A percentile compares a stretch with the other conserved stretches of the same genome.
phyloP scores from a whole-genome alignment of 92 coral and sea anemone species.

The Parazoanthus atlanticus region DNA sequence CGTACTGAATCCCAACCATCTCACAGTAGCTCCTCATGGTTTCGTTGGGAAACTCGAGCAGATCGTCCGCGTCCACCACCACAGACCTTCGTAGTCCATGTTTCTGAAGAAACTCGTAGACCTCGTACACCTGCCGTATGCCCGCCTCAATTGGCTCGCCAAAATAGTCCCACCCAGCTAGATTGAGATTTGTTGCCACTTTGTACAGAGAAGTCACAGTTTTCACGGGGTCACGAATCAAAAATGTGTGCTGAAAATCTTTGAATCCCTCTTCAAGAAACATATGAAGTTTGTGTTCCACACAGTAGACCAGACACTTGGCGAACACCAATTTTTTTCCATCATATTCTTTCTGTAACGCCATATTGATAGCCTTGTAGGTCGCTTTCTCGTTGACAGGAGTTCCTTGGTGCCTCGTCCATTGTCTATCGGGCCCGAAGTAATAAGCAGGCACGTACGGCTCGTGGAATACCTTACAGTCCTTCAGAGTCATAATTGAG shows the following conservation, averaged over 20 bases:
- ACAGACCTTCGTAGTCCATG: slow-evolving; percentile 65
- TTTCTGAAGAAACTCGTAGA: slow-evolving; percentile 68
- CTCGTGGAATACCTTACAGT: slow-evolving; percentile 84
- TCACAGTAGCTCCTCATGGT: slow-evolving; percentile 82
- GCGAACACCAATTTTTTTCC: slow-evolving; percentile 81
- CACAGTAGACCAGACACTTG: slow-evolving; percentile 85
- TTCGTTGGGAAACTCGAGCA: slow-evolving; percentile 72
- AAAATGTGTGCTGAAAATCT: slow-evolving; percentile 73
- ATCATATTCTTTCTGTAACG: slow-evolving; percentile 75
- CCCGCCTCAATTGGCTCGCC: slow-evolving; percentile 87
- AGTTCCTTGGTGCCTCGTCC: slow-evolving; percentile 59
- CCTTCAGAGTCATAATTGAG: slow-evolving; percentile 78
- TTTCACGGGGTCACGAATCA: slow-evolving; percentile 80
- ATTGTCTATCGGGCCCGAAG: slow-evolving; percentile 84
- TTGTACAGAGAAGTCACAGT: slow-evolving; percentile 76
- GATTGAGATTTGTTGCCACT: slow-evolving; percentile 77
- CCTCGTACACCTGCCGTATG: slow-evolving; percentile 80
- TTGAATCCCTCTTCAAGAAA: slow-evolving; percentile 73
- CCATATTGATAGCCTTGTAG: slow-evolving; percentile 55
- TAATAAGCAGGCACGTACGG: slow-evolving; percentile 76
- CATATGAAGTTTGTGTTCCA: slow-evolving; percentile 71
- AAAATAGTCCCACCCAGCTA: slow-evolving; percentile 88
- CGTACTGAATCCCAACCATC: slow-evolving; percentile 71
- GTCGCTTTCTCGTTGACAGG: slow-evolving; percentile 66
- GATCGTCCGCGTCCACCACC: slow-evolving; percentile 91